Evolutionary conservation across 2,113 vertebrate species (phyloP), one percentile per base, ranked within the genome.

Genomic region (Phylloscopus trochilus): DNA sequence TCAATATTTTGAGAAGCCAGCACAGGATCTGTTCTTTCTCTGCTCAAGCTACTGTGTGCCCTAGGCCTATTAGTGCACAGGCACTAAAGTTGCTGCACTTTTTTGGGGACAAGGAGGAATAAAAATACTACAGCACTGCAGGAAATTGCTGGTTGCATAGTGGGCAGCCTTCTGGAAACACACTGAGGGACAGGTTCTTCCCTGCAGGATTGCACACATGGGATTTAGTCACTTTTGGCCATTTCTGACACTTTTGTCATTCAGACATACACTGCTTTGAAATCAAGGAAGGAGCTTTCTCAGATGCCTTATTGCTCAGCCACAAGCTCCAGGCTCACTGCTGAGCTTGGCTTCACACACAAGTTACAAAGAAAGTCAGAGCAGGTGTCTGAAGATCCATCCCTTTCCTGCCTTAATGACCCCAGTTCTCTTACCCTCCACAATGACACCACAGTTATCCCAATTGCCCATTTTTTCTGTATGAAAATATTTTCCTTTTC

Each of bases 281-380:
- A 83, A 80, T 43, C 35, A 83, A 83, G 47, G 49, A 43, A 79
- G 22, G 0, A 1, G 24, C 23, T 85, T 83, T 75, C 43, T 62
- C 41, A 70, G 35, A 9, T 18, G 3, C 28, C 17, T 26, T 27
- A n/a, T 11, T 75, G 26, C 26, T 62, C 47, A 78, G 8, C 2
- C 35, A 72, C 47, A 67, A 92, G 43, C 39, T 63, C 62, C 73
- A 68, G 49, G 35, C 41, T 84, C 63, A 39, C 23, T 30, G 23
- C 13, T 1, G 1, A 55, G 15, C 14, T 35, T 1, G 1, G 13
- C 27, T 69, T 56, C 51, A 62, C 3, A 87, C 11, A 39, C 3
- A 27, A 52, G 11, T 41, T n/a, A 83, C 16, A 64, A 75, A 52
- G 18, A 35, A 58, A 58, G 4, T 27, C 55, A 68, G 31, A 74